Evolutionary conservation across 2,113 vertebrate genomes (phyloP), one percentile per base, ranked within the genome.

Genomic region (Notothenia coriiceps): DNA sequence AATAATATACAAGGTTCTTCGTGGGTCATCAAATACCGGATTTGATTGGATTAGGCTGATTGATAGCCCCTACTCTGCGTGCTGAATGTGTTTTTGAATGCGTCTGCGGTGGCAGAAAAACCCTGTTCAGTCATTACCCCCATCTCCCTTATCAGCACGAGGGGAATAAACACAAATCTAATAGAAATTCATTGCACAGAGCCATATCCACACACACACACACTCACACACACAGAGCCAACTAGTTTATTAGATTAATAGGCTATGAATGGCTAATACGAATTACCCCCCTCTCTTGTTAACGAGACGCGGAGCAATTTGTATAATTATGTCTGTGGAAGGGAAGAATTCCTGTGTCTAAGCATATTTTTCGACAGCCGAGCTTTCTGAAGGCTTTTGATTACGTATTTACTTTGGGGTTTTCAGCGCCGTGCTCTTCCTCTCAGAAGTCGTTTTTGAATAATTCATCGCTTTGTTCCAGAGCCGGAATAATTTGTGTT

Each of bases 131-230:
- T 93, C 90, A 93, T 95, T 95, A 95, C 90, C 83, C 77, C 67
- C 93, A 88, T 89, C 95, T 93, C 84, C 83, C 95, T 95, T 96
- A 95, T 95, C 94, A 96, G 93, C 91, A 95, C 90, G 75, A 85
- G 92, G 93, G 95, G 93, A 95, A 95, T 96, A 96, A 96, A 95
- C 94, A 91, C 94, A 96, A 94, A 95, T 96, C 87, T 93, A 95
- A 95, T 94, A 95, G 94, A 96, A 97, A 96, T 94, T 95, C 90
- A 94, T 96, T 93, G 94, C 81, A 74, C 84, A 79, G 60, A 83
- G 86, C 81, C 76, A 84, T 71, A 86, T 69, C 84, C 78, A 67
- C 60, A 33, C 51, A 65, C 44, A 70, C 79, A 65, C 33, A 70
- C 79, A 61, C 50, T 15, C 60, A 35, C 83, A 79, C 90, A 86